Evolutionary conservation across 2,888 invertebrate species (phyloP).

Genomic region (Agonopterix heracliana): DNA sequence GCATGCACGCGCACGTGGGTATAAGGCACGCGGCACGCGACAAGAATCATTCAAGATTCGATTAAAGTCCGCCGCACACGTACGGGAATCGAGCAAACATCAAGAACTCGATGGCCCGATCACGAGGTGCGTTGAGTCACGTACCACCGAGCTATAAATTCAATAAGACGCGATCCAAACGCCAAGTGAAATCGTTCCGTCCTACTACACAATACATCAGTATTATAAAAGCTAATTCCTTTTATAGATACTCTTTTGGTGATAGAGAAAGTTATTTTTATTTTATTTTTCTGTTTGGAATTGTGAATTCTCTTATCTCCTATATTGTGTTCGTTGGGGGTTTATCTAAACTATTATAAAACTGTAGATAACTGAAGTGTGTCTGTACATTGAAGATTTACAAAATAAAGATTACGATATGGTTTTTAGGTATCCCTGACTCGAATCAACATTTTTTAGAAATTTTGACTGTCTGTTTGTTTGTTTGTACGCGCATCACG

Average conservation of each 20-base stretch:
- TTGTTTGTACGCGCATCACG: too few species aligned
- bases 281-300: too few species aligned
- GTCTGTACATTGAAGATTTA: too few species aligned
- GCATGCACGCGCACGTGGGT: conserved; percentile 24
- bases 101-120: conserved; percentile 48
- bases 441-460: too few species aligned
- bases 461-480: too few species aligned
- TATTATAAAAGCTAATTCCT: conserved; percentile 16
- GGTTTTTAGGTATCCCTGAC: too few species aligned
- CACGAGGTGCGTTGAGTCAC: conserved; percentile 44
- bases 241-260: conserved; percentile 4
- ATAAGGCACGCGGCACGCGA: conserved; percentile 26
- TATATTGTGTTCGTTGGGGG: too few species aligned
- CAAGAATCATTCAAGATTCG: conserved; percentile 54
- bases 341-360: too few species aligned
- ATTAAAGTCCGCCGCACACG: conserved; percentile 58
- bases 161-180: conserved; percentile 59
- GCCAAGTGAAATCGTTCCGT: conserved; percentile 43
- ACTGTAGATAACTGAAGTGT: too few species aligned
- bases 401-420: too few species aligned
- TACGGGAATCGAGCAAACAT: conserved; percentile 56
- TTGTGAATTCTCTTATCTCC: too few species aligned
- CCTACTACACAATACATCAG: conserved; percentile 25
- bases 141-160: conserved; percentile 54
- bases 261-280: not conserved